A percentile compares a stretch with the other conserved stretches of the same genome.
phyloP scores from a whole-genome alignment of 2,888 invertebrate species.

The Tuberolachnus salignus region DNA sequence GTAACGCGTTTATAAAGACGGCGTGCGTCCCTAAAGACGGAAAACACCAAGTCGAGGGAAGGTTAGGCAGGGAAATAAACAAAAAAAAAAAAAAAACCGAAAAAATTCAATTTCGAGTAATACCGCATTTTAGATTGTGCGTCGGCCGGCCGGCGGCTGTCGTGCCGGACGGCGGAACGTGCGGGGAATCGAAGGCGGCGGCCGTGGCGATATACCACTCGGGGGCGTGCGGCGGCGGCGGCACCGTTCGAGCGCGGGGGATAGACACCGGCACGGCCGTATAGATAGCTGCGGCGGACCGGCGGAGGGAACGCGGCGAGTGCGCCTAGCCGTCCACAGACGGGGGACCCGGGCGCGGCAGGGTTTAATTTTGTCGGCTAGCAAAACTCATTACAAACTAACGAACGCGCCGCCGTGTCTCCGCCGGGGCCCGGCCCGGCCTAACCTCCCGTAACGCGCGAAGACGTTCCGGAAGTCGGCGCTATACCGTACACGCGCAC shows the following conservation, averaged over 20 bases:
- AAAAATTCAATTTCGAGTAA: no score
- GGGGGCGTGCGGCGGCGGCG: background rate
- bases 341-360: background rate
- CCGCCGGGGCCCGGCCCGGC: background rate
- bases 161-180: conserved; percentile 20
- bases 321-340: background rate
- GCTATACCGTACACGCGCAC: background rate
- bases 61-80: no score
- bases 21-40: no score
- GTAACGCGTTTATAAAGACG: no score
- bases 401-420: conserved; percentile 42
- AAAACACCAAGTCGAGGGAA: no score
- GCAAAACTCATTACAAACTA: conserved; percentile 55
- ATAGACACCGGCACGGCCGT: background rate
- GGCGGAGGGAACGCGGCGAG: background rate
- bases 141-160: background rate
- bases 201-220: background rate
- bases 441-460: conserved; percentile 28
- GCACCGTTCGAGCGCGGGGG: background rate
- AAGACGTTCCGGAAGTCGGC: conserved; percentile 46
- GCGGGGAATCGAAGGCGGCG: conserved; percentile 19
- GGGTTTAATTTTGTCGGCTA: conserved; percentile 53
- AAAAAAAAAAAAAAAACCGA: no score
- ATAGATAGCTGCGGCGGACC: no score
- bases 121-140: no score